These are phyloP conservation scores for Nothoprocta perdicaria DNA, from an alignment of 2,113 vertebrate genomes.

Conservation along the genomic window DNA sequence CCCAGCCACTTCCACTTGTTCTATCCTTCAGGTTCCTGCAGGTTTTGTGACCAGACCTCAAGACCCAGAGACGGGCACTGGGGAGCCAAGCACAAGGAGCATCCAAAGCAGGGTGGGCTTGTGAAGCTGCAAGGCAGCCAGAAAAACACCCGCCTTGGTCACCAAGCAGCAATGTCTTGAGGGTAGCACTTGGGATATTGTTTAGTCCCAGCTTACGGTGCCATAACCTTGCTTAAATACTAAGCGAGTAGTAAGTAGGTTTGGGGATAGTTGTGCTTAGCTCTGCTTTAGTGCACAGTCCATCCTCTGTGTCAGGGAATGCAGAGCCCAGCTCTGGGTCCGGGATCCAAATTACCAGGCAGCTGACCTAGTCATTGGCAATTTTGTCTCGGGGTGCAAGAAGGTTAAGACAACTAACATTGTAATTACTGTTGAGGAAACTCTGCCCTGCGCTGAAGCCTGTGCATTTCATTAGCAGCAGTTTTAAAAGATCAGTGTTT, in stretches of 20 bases:
- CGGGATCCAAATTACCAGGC: accelerated
- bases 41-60: neutral
- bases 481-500: neutral
- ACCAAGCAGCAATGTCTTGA: neutral
- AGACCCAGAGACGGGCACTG: neutral
- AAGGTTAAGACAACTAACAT: neutral
- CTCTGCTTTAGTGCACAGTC: accelerated
- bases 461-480: accelerated
- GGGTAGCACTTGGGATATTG: neutral
- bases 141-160: neutral
- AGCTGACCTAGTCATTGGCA: neutral
- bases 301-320: accelerated
- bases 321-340: neutral
- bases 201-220: neutral
- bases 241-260: neutral
- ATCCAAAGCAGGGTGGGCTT: neutral
- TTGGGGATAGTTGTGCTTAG: neutral
- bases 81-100: neutral
- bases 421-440: neutral
- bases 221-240: neutral
- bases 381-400: too few relatives aligned
- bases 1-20: neutral
- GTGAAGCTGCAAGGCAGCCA: neutral
- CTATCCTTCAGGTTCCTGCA: neutral
- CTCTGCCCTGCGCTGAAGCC: neutral